These are phyloP conservation scores for Eupithecia abbreviata DNA, from an alignment of 2,888 invertebrate genomes.

Conservation along the genomic window DNA sequence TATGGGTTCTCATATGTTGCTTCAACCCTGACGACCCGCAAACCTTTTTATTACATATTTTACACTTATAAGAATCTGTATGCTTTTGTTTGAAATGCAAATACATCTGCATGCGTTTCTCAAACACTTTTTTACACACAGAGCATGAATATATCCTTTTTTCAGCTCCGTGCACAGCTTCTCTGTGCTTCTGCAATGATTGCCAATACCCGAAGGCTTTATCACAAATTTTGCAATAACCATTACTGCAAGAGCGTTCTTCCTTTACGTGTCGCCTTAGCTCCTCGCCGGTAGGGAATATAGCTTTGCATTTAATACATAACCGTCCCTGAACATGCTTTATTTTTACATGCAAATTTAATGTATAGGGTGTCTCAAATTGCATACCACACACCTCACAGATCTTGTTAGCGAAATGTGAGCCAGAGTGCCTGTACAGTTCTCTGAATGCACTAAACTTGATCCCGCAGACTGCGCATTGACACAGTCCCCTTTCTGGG, in stretches of 20 bases:
- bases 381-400: constrained; percentile 36
- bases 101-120: constrained; percentile 23
- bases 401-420: constrained; percentile 35
- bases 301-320: constrained; percentile 19
- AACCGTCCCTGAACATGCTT: constrained; percentile 17
- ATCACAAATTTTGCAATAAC: constrained; percentile 26
- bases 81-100: constrained; percentile 26
- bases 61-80: constrained; percentile 26
- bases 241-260: constrained; percentile 9
- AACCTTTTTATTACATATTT: not conserved
- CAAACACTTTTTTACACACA: constrained; percentile 17
- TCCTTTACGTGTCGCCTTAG: constrained; percentile 15
- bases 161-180: constrained; percentile 20
- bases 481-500: constrained; percentile 5
- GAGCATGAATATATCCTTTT: constrained; percentile 23
- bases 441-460: constrained; percentile 25
- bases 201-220: constrained; percentile 6
- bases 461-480: constrained; percentile 18
- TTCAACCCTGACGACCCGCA: not conserved
- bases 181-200: constrained; percentile 18
- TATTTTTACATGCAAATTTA: constrained; percentile 9
- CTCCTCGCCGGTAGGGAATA: constrained; percentile 7
- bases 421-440: constrained; percentile 39
- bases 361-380: constrained; percentile 6
- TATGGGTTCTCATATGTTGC: not conserved